Evolutionary conservation across 2,113 vertebrate genomes (phyloP).

Genomic region (Anarhynchus alexandrinus): DNA sequence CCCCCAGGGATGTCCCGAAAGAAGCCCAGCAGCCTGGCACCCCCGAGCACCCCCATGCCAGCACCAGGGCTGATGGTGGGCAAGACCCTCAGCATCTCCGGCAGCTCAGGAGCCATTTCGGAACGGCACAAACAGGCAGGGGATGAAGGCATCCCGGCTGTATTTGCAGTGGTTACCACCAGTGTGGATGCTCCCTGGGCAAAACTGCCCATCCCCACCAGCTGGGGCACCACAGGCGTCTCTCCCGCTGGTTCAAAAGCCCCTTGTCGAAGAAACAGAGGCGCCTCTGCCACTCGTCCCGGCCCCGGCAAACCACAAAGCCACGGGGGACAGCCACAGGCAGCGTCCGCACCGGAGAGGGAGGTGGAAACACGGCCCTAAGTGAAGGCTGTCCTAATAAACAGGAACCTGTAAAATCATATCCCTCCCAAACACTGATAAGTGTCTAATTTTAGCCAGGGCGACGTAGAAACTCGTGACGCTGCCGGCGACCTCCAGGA

Average conservation of each 20-base stretch:
- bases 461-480: background rate
- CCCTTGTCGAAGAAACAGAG: conserved; percentile 7
- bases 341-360: background rate
- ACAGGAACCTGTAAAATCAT: conserved; percentile 75
- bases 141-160: accelerated
- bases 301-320: background rate
- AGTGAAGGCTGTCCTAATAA: conserved; percentile 47
- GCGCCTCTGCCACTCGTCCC: background rate
- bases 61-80: accelerated
- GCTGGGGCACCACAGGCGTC: background rate
- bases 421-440: conserved; percentile 54
- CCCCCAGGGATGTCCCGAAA: background rate
- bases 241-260: background rate
- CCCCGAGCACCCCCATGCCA: accelerated
- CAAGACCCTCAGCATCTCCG: background rate
- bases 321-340: background rate
- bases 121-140: accelerated
- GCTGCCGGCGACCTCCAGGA: conserved; percentile 6
- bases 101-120: accelerated
- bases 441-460: conserved; percentile 67
- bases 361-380: background rate
- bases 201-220: background rate
- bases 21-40: background rate
- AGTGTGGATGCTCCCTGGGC: accelerated
- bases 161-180: background rate